A percentile compares a stretch with the other conserved stretches of the same genome.
Conservation (phyloP, 1,140 invertebrate species). For the Ylistrum balloti region DNA sequence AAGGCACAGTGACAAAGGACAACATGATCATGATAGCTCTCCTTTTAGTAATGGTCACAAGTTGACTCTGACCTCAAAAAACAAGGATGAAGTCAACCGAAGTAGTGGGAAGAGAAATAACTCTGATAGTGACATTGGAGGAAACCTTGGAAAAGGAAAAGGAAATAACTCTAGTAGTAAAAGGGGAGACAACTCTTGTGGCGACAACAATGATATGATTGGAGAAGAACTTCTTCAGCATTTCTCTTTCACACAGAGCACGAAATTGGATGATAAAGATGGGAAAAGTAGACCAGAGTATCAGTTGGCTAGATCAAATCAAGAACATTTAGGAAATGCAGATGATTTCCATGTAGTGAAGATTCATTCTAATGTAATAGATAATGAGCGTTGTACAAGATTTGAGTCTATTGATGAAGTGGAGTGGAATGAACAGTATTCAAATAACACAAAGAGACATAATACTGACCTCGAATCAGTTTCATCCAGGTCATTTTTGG, state of each 20-base stretch:
- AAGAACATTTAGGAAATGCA: too few species aligned
- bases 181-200: not conserved
- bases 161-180: not conserved
- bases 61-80: too few species aligned
- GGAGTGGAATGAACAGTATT: not conserved
- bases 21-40: not conserved
- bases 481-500: not conserved
- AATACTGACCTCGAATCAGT: not conserved
- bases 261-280: too few species aligned
- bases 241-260: too few species aligned
- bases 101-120: not conserved
- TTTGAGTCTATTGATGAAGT: not conserved
- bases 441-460: too few species aligned
- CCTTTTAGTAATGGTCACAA: not conserved
- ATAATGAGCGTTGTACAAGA: not conserved
- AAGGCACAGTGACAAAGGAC: not conserved
- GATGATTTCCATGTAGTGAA: not conserved
- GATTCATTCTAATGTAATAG: not conserved
- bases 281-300: too few species aligned
- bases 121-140: not conserved
- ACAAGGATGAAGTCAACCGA: too few species aligned
- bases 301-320: too few species aligned
- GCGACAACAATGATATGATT: not conserved
- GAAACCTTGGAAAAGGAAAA: not conserved
- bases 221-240: not conserved